Percentiles rank a stretch among this genome's conserved stretches.
These are phyloP conservation scores for Neuroterus valhalla DNA, from an alignment of 1,140 invertebrate species.

Conservation along the genomic window DNA sequence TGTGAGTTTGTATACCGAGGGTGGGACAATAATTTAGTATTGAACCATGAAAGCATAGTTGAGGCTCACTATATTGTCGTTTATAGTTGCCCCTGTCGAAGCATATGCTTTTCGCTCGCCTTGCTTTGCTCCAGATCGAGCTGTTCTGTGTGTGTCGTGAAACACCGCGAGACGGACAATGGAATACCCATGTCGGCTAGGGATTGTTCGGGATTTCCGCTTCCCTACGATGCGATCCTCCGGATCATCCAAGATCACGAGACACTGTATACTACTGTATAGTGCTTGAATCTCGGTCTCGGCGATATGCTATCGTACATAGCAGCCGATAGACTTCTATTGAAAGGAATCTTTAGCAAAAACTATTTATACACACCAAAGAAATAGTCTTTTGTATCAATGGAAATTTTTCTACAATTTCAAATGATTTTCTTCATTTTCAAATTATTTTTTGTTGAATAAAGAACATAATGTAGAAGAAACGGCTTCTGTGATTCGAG, in stretches of 20 bases:
- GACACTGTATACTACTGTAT: not conserved
- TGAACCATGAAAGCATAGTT: too few relatives aligned
- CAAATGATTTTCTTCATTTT: too few relatives aligned
- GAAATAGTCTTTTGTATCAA: too few relatives aligned
- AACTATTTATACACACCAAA: too few relatives aligned
- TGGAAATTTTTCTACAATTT: too few relatives aligned
- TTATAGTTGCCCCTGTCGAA: not conserved
- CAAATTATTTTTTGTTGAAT: too few relatives aligned
- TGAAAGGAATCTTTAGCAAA: not conserved
- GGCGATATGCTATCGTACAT: not conserved
- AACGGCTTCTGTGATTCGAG: too few relatives aligned
- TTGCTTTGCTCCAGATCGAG: not conserved
- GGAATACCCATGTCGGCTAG: slow-evolving; percentile 43
- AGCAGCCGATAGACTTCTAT: not conserved
- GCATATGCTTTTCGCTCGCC: slow-evolving; percentile 20
- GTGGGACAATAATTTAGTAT: too few relatives aligned
- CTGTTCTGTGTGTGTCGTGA: not conserved
- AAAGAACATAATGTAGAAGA: too few relatives aligned
- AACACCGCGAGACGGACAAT: slow-evolving; percentile 30
- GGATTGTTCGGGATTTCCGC: slow-evolving; percentile 44
- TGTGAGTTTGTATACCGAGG: too few relatives aligned
- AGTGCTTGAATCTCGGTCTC: not conserved
- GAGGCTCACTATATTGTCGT: not conserved
- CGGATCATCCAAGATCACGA: slow-evolving; percentile 20
- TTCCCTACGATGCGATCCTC: not conserved